Evolutionary conservation across 2,888 invertebrate genomes (phyloP).

Genomic region (Ormyrus thymus): DNA sequence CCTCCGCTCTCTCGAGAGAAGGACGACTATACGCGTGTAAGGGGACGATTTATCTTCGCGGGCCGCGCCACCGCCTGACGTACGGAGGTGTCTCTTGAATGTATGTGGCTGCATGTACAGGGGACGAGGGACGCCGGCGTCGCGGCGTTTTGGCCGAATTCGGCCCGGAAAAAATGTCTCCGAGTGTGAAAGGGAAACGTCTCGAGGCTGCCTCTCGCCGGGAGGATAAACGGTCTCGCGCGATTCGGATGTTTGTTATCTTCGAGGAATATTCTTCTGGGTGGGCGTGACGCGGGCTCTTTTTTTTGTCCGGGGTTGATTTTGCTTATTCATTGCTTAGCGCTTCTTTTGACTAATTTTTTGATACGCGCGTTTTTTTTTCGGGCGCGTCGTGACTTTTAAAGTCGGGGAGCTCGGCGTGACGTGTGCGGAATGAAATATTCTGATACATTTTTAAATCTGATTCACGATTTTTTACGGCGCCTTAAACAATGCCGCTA

Average conservation of each 20-base stretch:
- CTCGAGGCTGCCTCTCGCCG: too few relatives aligned
- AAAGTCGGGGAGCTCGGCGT: too few relatives aligned
- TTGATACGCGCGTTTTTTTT: background rate
- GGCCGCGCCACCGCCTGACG: constrained; percentile 20
- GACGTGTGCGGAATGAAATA: background rate
- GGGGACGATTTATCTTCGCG: constrained; percentile 42
- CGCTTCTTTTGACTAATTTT: background rate
- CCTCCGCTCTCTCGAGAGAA: background rate
- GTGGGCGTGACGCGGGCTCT: background rate
- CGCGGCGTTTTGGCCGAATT: constrained; percentile 1
- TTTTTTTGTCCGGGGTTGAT: background rate
- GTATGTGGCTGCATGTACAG: background rate
- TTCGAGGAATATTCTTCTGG: too few relatives aligned
- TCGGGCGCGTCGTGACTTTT: too few relatives aligned
- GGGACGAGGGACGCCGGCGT: background rate
- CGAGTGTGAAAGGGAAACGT: too few relatives aligned
- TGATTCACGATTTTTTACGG: too few relatives aligned
- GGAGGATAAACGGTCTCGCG: too few relatives aligned
- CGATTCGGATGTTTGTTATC: too few relatives aligned
- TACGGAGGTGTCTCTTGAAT: constrained; percentile 2
- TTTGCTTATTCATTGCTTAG: constrained; percentile 8
- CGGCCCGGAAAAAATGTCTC: too few relatives aligned
- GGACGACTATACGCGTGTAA: constrained; percentile 11
- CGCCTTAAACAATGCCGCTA: too few relatives aligned
- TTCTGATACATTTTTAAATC: background rate